Percentiles rank a stretch among this genome's conserved stretches.
phyloP scores from a whole-genome alignment of 2,888 invertebrate species.

The Lochmaea crataegi region DNA sequence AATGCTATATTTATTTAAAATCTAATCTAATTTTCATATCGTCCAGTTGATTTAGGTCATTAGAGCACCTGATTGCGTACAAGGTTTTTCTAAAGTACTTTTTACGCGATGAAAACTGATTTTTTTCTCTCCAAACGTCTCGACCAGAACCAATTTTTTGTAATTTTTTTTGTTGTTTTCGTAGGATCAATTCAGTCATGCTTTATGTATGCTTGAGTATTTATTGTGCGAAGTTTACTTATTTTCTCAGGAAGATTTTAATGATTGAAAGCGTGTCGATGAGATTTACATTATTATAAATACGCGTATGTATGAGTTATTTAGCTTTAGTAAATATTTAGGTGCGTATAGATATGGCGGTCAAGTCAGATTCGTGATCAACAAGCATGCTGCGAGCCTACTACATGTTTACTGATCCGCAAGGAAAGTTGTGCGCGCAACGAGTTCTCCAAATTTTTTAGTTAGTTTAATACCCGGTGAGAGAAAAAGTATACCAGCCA shows the following conservation, averaged over 20 bases:
- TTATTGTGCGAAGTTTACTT: conserved; percentile 31
- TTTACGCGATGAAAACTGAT: conserved; percentile 19
- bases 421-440: too few species aligned
- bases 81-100: conserved; percentile 23
- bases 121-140: not conserved
- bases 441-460: too few species aligned
- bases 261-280: conserved; percentile 6
- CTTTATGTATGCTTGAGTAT: conserved; percentile 12
- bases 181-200: not conserved
- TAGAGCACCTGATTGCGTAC: conserved; percentile 37
- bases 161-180: conserved; percentile 1
- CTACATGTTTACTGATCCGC: too few species aligned
- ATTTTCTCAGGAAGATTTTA: conserved; percentile 32
- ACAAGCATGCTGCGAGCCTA: too few species aligned
- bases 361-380: too few species aligned
- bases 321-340: not conserved
- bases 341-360: too few species aligned
- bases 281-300: not conserved
- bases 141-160: conserved; percentile 16
- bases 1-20: too few species aligned
- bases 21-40: not conserved
- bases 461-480: too few species aligned
- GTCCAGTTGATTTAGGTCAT: not conserved
- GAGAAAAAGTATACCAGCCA: too few species aligned
- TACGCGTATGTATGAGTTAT: not conserved